phyloP scores from a whole-genome alignment of 2,797 vertebrate species.

The Psittacula derbiana region DNA sequence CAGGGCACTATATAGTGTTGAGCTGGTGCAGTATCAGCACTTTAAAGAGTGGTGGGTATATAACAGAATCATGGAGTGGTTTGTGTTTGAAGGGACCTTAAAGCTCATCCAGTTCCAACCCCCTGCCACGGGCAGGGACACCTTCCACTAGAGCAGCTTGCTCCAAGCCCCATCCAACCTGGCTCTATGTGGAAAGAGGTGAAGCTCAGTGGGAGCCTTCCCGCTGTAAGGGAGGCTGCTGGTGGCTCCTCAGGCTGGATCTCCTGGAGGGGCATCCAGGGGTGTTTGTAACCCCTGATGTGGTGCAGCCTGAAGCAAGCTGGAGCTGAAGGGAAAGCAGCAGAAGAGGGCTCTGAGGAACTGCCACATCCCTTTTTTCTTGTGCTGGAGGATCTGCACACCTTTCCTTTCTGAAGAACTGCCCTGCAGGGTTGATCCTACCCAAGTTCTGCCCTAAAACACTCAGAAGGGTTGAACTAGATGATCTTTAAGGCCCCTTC shows the following conservation, averaged over 20 bases:
- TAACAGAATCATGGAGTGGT: neutral
- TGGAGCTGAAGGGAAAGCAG: neutral
- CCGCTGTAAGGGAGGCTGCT: neutral
- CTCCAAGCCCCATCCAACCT: neutral
- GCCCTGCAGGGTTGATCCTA: fast-evolving
- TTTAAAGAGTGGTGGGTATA: neutral
- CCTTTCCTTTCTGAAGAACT: neutral
- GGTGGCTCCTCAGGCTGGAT: neutral
- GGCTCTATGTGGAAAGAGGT: neutral
- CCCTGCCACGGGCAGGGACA: neutral
- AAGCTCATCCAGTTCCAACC: neutral
- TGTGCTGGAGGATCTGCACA: neutral
- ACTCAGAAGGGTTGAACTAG: fast-evolving
- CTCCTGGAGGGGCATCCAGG: neutral
- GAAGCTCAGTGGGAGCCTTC: neutral
- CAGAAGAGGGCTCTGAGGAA: neutral
- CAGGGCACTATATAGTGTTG: fast-evolving
- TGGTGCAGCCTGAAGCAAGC: neutral
- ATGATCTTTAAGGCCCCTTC: neutral
- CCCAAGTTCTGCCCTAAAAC: neutral
- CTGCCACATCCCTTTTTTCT: neutral
- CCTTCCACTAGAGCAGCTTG: neutral
- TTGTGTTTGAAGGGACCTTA: neutral
- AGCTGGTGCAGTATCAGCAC: fast-evolving
- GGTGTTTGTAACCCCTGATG: too few relatives aligned